Base-by-base conservation (phyloP, 2,888 invertebrate species). In the Eulithis prunata region DNA sequence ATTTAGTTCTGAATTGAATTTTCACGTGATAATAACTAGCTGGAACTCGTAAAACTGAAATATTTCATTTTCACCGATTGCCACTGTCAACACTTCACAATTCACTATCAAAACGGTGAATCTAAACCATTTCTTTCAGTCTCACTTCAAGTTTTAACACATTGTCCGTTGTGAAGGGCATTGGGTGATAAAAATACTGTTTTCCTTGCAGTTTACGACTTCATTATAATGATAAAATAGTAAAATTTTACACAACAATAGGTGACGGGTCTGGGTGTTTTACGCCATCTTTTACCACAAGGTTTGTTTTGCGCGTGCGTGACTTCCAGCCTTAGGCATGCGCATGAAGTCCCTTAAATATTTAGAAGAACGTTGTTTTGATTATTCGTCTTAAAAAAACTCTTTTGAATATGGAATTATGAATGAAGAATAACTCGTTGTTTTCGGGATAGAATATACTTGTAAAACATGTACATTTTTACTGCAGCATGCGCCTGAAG, bases 281-380 rank as follows among this genome's bases (percentile, higher is more conserved):
- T 72, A 81, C 78, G 84, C 87, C 87, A 87, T 87, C 68, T 83
- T 80, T 74, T 62, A 68, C 57, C 13, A 28, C 59, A 58, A 52
- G 46, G 51, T 32, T 3, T 53, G 13, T 62, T 57, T 36, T 68
- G 75, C 80, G 78, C 86, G 82, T 84, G 87, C 82, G 78, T 77
- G 59, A 36, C 10, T 13, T 54, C 4, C 36, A n/a, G 45, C 10
- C 52, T 47, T 6, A 51, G 67, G 62, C 71, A 74, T 72, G 71
- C 61, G 69, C 63, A 13, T 66, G 12, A 4, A 38, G 12, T 13
- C 58, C 36, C 11, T 57, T 28, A 60, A 64, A 51, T 57, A 65
- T 64, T 64, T 43, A 49, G 13, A 4, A 43, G 46, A 52, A 57
- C 54, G 60, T 57, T 63, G 58, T 60, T 64, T 69, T 61, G 45